A percentile compares a stretch with the other conserved stretches of the same genome.
Evolutionary conservation across 2,888 invertebrate genomes (phyloP).

Genomic region (Corythucha ciliata): DNA sequence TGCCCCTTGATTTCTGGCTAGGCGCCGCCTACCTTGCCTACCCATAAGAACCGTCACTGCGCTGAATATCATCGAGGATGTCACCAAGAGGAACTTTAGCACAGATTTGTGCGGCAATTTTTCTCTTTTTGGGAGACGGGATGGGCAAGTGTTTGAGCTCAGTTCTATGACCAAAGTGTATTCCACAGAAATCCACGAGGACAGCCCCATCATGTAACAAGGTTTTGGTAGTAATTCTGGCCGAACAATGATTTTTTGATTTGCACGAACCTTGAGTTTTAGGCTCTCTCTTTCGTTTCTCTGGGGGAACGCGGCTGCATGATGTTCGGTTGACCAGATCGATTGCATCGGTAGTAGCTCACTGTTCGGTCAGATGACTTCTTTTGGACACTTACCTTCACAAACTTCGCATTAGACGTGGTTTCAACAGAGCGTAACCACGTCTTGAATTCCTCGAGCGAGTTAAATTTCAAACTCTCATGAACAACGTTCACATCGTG

Average conservation of each 20-base stretch:
- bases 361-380: neutral
- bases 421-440: neutral
- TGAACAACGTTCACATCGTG: neutral
- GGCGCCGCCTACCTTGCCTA: too few species aligned
- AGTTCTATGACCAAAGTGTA: conserved; percentile 17
- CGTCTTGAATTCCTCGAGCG: neutral
- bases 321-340: neutral
- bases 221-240: neutral
- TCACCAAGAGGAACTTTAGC: conserved; percentile 11
- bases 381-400: neutral
- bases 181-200: conserved; percentile 4
- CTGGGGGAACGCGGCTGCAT: neutral
- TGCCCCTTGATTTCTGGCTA: too few species aligned
- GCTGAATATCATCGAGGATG: neutral
- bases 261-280: conserved; percentile 4
- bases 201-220: neutral
- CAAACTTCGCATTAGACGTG: neutral
- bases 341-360: conserved; percentile 1
- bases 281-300: neutral
- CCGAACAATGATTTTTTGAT: neutral
- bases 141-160: conserved; percentile 15
- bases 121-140: conserved; percentile 6
- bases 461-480: neutral
- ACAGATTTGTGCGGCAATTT: conserved; percentile 8
- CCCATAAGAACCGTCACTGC: too few species aligned